These are phyloP conservation scores for Cottus gobio DNA, from an alignment of 2,113 vertebrate species.

Conservation along the genomic window DNA sequence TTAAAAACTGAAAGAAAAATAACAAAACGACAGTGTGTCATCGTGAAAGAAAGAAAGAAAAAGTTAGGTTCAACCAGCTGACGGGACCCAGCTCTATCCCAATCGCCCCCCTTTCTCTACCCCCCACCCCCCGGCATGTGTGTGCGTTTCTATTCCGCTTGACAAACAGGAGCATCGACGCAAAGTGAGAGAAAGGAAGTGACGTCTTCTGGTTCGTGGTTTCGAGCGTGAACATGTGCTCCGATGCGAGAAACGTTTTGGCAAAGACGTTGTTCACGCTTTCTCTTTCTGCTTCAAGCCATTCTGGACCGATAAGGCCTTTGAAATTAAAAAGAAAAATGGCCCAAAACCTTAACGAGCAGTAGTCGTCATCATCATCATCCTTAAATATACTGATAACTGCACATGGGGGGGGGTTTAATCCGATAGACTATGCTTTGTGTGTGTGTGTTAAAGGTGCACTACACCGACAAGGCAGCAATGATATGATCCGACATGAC, in stretches of 20 bases:
- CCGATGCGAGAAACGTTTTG: background rate
- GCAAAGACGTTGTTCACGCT: constrained; percentile 6
- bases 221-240: constrained; percentile 22
- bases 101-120: constrained; percentile 1
- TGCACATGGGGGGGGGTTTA: constrained; percentile 18
- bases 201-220: constrained; percentile 32
- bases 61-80: constrained; percentile 63
- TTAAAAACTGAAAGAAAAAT: constrained; percentile 66
- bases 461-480: constrained; percentile 71
- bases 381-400: constrained; percentile 39
- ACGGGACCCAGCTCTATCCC: constrained; percentile 13
- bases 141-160: constrained; percentile 33
- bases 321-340: background rate
- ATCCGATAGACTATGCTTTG: background rate
- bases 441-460: constrained; percentile 57
- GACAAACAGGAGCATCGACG: constrained; percentile 25
- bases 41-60: constrained; percentile 65
- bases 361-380: constrained; percentile 49
- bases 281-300: constrained; percentile 37
- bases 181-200: constrained; percentile 28
- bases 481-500: constrained; percentile 62
- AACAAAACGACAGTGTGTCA: constrained; percentile 69
- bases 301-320: constrained; percentile 41
- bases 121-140: background rate
- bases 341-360: constrained; percentile 39